phyloP scores from a whole-genome alignment of 1,140 invertebrate species.

The Eubasilissa regina region DNA sequence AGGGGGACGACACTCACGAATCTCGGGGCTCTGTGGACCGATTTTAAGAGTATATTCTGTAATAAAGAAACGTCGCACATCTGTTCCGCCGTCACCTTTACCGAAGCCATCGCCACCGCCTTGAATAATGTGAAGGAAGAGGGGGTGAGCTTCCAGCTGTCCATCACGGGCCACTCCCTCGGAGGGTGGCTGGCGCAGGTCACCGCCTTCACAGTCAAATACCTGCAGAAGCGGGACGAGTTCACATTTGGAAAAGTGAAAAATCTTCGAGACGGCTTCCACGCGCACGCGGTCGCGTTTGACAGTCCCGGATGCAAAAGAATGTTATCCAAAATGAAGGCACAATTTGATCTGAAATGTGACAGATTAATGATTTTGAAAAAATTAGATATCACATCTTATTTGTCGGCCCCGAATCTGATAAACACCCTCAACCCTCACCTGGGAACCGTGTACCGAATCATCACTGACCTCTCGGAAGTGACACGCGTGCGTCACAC shows the following conservation, averaged over 20 bases:
- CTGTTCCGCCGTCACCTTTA: background rate
- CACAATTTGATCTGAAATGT: too few species aligned
- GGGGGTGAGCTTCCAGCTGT: background rate
- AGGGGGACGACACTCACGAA: too few species aligned
- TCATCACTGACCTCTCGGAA: too few species aligned
- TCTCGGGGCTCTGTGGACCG: background rate
- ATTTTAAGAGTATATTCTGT: background rate
- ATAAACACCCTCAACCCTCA: too few species aligned
- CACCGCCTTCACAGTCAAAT: background rate
- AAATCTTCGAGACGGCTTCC: background rate
- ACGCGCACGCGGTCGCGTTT: background rate
- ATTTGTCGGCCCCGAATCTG: background rate
- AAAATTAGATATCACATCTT: background rate
- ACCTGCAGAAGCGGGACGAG: background rate
- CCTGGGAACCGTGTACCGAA: too few species aligned
- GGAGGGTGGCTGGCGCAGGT: conserved; percentile 29
- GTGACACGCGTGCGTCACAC: too few species aligned
- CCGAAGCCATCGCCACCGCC: background rate
- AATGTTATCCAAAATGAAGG: too few species aligned
- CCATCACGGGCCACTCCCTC: background rate
- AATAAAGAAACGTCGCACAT: background rate
- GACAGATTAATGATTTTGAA: too few species aligned
- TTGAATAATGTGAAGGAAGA: background rate
- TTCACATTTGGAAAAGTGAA: too few species aligned
- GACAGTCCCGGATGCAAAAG: background rate